phyloP scores from a whole-genome alignment of 2,888 invertebrate species.

The Acrobasis suavella region DNA sequence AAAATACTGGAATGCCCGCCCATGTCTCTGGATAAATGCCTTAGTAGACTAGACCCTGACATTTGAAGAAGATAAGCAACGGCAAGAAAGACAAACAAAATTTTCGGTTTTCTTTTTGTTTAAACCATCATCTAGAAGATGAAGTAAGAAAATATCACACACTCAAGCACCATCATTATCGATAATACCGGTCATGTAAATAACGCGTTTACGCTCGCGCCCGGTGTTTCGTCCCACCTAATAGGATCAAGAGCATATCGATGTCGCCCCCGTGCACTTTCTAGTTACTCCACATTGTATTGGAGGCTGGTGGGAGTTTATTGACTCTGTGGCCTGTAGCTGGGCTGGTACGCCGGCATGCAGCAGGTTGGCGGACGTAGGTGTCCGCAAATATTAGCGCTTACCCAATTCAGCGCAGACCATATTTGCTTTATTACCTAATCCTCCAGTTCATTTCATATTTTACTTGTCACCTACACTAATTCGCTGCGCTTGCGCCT shows the following conservation, averaged over 20 bases:
- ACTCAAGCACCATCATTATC: slow-evolving; percentile 1
- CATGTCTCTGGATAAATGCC: too few relatives aligned
- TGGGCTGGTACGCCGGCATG: slow-evolving; percentile 42
- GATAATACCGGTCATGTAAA: slow-evolving; percentile 10
- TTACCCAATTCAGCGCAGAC: slow-evolving; percentile 65
- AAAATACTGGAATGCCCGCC: too few relatives aligned
- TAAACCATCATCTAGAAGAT: background rate
- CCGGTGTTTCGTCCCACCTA: slow-evolving; percentile 24
- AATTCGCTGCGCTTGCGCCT: slow-evolving; percentile 27
- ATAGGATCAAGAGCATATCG: slow-evolving; percentile 29
- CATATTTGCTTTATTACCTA: slow-evolving; percentile 70
- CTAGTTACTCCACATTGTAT: slow-evolving; percentile 42
- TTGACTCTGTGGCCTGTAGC: slow-evolving; percentile 52
- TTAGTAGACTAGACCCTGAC: too few relatives aligned
- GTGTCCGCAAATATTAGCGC: slow-evolving; percentile 78
- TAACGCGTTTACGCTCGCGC: slow-evolving; percentile 13
- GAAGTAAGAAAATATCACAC: background rate
- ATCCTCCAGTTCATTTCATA: slow-evolving; percentile 51
- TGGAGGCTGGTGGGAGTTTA: slow-evolving; percentile 60
- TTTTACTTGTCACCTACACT: slow-evolving; percentile 54
- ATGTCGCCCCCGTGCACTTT: slow-evolving; percentile 36
- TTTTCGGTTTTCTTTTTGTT: too few relatives aligned
- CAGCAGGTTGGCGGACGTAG: slow-evolving; percentile 74
- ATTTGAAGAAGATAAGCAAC: too few relatives aligned
- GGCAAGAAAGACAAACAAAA: too few relatives aligned